Conservation (phyloP, 2,797 vertebrate species). For the Pseudocheirus occidentalis region DNA sequence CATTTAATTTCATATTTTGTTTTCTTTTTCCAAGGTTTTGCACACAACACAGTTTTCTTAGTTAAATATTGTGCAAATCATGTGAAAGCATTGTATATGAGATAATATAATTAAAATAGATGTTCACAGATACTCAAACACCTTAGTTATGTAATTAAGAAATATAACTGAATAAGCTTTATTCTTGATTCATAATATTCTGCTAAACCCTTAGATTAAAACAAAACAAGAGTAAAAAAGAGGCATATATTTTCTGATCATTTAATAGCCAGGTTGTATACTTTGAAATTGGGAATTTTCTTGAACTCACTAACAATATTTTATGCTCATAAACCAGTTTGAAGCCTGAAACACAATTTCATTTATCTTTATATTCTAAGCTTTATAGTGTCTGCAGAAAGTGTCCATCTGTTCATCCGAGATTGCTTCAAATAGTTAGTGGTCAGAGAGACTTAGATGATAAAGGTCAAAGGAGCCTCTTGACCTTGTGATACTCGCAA, state of each 20-base stretch:
- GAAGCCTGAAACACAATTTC: conserved; percentile 84
- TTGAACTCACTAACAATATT: conserved; percentile 73
- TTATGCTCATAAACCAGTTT: conserved; percentile 80
- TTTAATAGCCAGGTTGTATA: conserved; percentile 25
- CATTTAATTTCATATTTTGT: neutral
- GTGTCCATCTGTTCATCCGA: conserved; percentile 92
- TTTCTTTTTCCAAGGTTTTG: neutral
- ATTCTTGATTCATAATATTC: neutral
- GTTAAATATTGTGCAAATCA: neutral
- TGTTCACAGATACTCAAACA: neutral
- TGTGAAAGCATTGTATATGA: neutral
- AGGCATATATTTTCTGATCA: neutral
- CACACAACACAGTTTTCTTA: neutral
- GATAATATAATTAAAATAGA: neutral
- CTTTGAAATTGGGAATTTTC: conserved; percentile 63
- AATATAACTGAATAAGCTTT: neutral
- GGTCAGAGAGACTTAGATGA: conserved; percentile 86
- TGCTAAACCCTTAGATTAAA: conserved; percentile 8
- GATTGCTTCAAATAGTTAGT: conserved; percentile 86
- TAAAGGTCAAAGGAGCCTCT: conserved; percentile 87
- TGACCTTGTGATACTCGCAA: conserved; percentile 85
- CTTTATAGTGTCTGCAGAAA: conserved; percentile 86
- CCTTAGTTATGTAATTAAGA: conserved; percentile 38
- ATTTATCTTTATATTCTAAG: conserved; percentile 91
- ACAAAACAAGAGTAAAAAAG: conserved; percentile 15